Evolutionary conservation across 2,113 vertebrate genomes (phyloP).

Genomic region (Larimichthys polyactis): DNA sequence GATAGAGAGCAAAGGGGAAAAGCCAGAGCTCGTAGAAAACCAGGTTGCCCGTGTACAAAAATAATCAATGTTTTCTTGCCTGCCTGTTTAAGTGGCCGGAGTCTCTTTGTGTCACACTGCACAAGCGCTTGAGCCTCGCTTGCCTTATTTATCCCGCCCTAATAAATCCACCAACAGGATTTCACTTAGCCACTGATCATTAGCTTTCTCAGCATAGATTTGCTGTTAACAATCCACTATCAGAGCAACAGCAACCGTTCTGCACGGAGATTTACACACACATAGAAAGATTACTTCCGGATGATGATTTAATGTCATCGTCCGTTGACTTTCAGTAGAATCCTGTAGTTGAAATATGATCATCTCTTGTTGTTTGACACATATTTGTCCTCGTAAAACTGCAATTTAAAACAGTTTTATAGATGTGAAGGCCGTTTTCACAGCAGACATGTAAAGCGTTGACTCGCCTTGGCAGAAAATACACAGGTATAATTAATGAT

Average conservation of each 20-base stretch:
- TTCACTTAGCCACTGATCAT: constrained; percentile 47
- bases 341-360: neutral
- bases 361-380: neutral
- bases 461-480: no score
- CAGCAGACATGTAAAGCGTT: neutral
- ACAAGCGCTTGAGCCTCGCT: neutral
- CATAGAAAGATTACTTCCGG: neutral
- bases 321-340: neutral
- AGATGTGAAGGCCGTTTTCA: neutral
- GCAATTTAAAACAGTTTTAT: neutral
- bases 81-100: constrained; percentile 36
- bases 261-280: neutral
- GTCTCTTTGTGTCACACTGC: constrained; percentile 45
- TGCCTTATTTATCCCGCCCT: constrained; percentile 36
- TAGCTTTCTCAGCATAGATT: constrained; percentile 28
- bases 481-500: neutral
- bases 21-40: neutral
- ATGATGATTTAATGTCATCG: neutral
- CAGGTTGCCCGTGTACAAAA: constrained; percentile 11
- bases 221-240: neutral
- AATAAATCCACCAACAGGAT: constrained; percentile 57
- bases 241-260: neutral
- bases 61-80: constrained; percentile 32
- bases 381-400: neutral
- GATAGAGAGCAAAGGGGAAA: neutral